phyloP scores from a whole-genome alignment of 1,140 invertebrate genomes.

The Rhopalosiphum padi region DNA sequence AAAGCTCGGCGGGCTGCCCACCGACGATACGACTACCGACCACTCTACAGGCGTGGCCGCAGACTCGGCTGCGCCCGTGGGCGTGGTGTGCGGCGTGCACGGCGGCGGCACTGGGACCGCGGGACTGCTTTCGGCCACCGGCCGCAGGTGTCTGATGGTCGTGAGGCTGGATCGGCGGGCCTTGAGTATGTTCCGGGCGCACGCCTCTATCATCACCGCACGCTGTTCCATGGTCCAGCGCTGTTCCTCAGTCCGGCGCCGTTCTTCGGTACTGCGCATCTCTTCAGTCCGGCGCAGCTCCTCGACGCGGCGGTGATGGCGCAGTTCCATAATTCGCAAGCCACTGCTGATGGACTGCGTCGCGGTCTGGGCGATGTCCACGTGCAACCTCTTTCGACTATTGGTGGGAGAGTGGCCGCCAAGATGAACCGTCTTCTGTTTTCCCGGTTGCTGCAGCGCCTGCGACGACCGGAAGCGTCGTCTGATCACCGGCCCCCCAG shows the following conservation, averaged over 20 bases:
- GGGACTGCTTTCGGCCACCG: conserved; percentile 40
- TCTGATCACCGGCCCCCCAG: neutral
- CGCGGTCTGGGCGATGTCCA: neutral
- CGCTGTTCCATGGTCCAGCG: neutral
- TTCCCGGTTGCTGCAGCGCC: neutral
- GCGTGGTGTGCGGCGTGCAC: neutral
- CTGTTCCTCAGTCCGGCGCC: neutral
- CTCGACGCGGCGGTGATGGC: neutral
- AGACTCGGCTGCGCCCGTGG: neutral
- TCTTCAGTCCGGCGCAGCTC: neutral
- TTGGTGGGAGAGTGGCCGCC: neutral
- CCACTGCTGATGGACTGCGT: neutral
- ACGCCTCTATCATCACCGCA: neutral
- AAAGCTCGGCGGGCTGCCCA: neutral
- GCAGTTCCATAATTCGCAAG: neutral
- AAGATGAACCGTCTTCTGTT: neutral
- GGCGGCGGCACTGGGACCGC: neutral
- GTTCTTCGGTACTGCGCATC: too few relatives aligned
- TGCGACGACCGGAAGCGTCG: neutral
- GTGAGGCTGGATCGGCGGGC: neutral
- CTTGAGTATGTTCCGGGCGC: neutral
- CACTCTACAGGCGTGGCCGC: neutral
- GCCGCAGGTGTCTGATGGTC: neutral
- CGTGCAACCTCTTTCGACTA: neutral
- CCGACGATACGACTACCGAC: neutral